phyloP scores from a whole-genome alignment of 2,888 invertebrate species.

The Rhingia campestris region DNA sequence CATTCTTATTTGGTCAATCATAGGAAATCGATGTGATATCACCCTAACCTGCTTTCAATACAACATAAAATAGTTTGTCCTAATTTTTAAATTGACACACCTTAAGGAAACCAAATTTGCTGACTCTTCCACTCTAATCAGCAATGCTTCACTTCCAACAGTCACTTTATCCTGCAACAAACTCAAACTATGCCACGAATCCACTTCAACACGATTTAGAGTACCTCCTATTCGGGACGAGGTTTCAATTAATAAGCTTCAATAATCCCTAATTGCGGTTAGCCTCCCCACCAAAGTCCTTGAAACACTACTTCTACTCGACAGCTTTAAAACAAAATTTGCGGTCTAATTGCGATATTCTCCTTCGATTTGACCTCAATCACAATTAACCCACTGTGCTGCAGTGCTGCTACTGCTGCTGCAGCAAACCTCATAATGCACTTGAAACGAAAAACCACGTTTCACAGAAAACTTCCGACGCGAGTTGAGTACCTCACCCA shows the following conservation, averaged over 20 bases:
- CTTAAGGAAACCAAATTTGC: too few species aligned
- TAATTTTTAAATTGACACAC: too few species aligned
- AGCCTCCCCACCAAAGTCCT: conserved; percentile 26
- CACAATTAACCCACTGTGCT: conserved; percentile 27
- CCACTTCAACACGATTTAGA: too few species aligned
- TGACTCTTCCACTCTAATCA: too few species aligned
- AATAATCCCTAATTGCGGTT: conserved; percentile 48
- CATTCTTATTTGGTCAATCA: too few species aligned
- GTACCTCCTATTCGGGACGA: conserved; percentile 26
- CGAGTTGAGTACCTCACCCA: conserved; percentile 1
- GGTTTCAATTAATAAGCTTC: conserved; percentile 34
- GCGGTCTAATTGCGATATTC: conserved; percentile 34
- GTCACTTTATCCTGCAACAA: too few species aligned
- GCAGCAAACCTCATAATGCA: conserved; percentile 4
- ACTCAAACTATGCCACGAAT: too few species aligned
- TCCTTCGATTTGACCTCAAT: conserved; percentile 29
- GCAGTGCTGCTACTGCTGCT: too few species aligned
- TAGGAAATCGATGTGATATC: too few species aligned
- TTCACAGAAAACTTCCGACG: conserved; percentile 22
- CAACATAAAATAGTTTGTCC: too few species aligned
- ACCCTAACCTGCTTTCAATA: too few species aligned
- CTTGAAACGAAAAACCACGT: background rate
- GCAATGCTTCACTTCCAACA: too few species aligned
- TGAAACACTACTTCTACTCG: conserved; percentile 3
- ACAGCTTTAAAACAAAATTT: conserved; percentile 9